These are phyloP conservation scores for Clavelina lepadiformis DNA, from an alignment of 23 tunicate genomes.

Conservation along the genomic window DNA sequence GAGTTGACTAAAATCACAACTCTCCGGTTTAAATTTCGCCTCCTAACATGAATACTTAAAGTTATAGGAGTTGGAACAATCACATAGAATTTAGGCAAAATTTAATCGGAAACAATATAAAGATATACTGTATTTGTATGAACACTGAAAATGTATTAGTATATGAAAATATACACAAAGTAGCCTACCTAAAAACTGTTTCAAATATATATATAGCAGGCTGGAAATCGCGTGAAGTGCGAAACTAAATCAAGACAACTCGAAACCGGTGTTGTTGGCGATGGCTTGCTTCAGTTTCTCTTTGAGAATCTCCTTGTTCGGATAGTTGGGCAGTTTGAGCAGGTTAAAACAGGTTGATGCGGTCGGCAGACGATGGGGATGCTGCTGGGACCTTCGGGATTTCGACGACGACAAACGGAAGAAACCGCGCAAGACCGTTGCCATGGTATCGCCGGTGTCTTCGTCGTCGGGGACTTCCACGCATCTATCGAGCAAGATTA, in stretches of 20 bases:
- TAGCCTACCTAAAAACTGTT: too few relatives aligned
- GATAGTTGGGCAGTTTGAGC: constrained; percentile 94
- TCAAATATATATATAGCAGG: too few relatives aligned
- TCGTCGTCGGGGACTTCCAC: constrained; percentile 98
- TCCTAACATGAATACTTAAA: too few relatives aligned
- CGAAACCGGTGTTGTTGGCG: constrained; percentile 94
- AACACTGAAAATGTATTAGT: too few relatives aligned
- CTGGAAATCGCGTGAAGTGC: too few relatives aligned
- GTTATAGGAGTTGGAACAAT: too few relatives aligned
- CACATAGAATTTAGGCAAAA: too few relatives aligned
- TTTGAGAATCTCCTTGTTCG: constrained; percentile 75
- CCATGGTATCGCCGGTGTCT: constrained; percentile 93
- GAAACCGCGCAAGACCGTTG: constrained; percentile 89
- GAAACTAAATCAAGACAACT: constrained; percentile 55
- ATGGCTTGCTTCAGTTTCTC: constrained; percentile 95
- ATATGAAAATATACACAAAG: too few relatives aligned
- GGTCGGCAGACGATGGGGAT: constrained; percentile 80
- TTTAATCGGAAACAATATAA: too few relatives aligned
- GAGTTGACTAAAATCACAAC: too few relatives aligned
- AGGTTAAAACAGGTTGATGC: constrained; percentile 98
- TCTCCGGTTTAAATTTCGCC: too few relatives aligned
- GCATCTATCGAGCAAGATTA: constrained; percentile 66
- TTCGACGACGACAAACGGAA: constrained; percentile 33
- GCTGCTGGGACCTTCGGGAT: constrained; percentile 12
- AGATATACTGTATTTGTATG: too few relatives aligned